A percentile compares a stretch with the other conserved stretches of the same genome.
phyloP scores from a whole-genome alignment of 1,140 invertebrate species.

The Bombyx mandarina region DNA sequence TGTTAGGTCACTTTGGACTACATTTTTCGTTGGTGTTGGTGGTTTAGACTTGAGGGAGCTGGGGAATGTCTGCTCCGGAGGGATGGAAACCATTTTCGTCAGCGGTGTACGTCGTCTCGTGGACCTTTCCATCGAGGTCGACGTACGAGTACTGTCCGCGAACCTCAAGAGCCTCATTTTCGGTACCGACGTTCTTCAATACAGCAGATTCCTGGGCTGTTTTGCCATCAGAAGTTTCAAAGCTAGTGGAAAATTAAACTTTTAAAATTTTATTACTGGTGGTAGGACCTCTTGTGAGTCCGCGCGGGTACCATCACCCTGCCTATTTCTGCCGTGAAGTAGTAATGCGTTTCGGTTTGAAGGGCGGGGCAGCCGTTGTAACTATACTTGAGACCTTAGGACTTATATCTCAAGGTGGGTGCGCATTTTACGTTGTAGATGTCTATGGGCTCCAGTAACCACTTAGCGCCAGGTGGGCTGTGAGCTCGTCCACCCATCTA shows the following conservation, averaged over 20 bases:
- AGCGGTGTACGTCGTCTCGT: conserved; percentile 74
- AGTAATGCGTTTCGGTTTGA: too few species aligned
- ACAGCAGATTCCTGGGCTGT: conserved; percentile 67
- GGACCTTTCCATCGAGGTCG: conserved; percentile 76
- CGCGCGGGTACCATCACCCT: too few species aligned
- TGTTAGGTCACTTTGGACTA: conserved; percentile 22
- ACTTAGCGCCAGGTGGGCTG: too few species aligned
- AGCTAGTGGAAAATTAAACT: conserved; percentile 33
- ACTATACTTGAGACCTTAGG: too few species aligned
- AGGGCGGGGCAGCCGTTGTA: too few species aligned
- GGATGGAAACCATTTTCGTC: conserved; percentile 71
- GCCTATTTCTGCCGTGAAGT: too few species aligned
- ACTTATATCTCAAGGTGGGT: too few species aligned
- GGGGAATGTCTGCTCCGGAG: conserved; percentile 64
- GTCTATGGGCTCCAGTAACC: too few species aligned
- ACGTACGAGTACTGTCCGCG: conserved; percentile 72
- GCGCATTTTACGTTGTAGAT: too few species aligned
- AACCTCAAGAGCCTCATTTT: conserved; percentile 73
- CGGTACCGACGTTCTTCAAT: conserved; percentile 72
- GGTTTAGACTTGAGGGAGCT: conserved; percentile 46
- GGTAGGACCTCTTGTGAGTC: too few species aligned
- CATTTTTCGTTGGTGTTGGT: conserved; percentile 7
- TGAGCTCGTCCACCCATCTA: too few species aligned
- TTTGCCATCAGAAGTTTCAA: conserved; percentile 74
- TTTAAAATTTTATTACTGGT: too few species aligned